phyloP scores from a whole-genome alignment of 1,140 invertebrate genomes.

The Prorops nasuta region DNA sequence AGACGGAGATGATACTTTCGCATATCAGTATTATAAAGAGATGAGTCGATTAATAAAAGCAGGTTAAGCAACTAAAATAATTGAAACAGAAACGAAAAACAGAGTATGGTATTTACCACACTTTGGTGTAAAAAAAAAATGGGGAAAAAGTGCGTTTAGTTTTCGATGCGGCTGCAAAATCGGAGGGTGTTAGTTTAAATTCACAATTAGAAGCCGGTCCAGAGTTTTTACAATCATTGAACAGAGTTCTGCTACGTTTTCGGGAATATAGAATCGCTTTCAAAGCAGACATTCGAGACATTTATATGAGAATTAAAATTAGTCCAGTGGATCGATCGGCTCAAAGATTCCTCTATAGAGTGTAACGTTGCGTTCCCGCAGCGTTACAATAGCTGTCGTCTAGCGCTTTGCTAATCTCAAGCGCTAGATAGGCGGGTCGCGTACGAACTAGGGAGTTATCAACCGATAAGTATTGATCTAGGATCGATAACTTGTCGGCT shows the following conservation, averaged over 20 bases:
- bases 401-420: no score
- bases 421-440: no score
- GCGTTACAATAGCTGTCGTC: no score
- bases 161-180: conserved; percentile 27
- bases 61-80: conserved; percentile 19
- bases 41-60: conserved; percentile 17
- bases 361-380: no score
- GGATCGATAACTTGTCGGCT: no score
- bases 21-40: conserved; percentile 7
- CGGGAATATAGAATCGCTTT: background rate
- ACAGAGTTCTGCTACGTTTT: conserved; percentile 24
- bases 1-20: conserved; percentile 4
- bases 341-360: conserved; percentile 5
- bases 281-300: conserved; percentile 20
- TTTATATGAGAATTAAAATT: conserved; percentile 25
- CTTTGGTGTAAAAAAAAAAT: conserved; percentile 34
- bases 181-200: conserved; percentile 6
- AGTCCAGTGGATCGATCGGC: conserved; percentile 7
- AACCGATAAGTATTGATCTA: no score
- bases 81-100: background rate
- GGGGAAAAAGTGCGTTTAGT: conserved; percentile 30
- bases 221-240: conserved; percentile 24
- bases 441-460: no score
- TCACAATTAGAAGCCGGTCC: conserved; percentile 19
- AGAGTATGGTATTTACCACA: conserved; percentile 36